phyloP scores from a whole-genome alignment of 2,888 invertebrate species.

The Tiliacea aurago region DNA sequence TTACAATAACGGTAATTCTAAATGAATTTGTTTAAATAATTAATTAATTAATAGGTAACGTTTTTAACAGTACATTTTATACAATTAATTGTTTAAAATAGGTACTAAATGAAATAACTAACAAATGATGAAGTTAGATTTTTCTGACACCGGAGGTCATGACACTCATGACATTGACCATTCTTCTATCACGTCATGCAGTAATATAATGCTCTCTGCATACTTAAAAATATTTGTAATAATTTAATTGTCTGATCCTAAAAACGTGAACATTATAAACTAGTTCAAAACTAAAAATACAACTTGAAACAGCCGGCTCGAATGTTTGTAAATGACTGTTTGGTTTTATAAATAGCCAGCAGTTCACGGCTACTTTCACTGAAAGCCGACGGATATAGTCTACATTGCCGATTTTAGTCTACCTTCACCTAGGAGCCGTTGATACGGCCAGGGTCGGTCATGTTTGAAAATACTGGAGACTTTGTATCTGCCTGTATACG shows the following conservation, averaged over 20 bases:
- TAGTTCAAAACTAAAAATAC: constrained; percentile 17
- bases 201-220: background rate
- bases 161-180: background rate
- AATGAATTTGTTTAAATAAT: background rate
- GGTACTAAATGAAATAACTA: too few relatives aligned
- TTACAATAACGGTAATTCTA: background rate
- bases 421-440: constrained; percentile 18
- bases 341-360: constrained; percentile 48
- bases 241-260: too few relatives aligned
- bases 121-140: background rate
- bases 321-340: constrained; percentile 36
- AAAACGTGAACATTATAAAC: background rate
- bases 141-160: background rate
- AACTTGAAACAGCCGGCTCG: background rate
- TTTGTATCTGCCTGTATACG: background rate
- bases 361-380: constrained; percentile 50
- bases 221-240: background rate
- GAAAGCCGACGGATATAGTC: constrained; percentile 31
- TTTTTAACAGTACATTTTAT: too few relatives aligned
- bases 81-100: too few relatives aligned
- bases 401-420: constrained; percentile 29
- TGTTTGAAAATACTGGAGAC: constrained; percentile 20
- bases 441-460: constrained; percentile 13
- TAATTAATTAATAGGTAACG: background rate
- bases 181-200: too few relatives aligned